These are phyloP conservation scores for Magallana ariakensis DNA, from an alignment of 1,140 invertebrate species.

Conservation along the genomic window DNA sequence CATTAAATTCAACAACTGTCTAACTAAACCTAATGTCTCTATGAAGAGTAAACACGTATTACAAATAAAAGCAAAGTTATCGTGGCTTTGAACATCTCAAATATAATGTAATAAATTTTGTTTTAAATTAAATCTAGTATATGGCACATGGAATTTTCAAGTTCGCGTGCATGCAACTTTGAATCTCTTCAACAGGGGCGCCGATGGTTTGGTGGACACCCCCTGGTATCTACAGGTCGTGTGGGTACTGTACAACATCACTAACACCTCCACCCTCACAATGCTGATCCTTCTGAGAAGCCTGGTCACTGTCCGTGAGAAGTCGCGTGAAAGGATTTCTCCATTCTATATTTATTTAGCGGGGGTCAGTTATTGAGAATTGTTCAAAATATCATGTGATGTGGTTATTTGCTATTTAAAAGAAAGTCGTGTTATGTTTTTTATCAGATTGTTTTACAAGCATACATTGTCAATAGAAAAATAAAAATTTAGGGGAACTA, in stretches of 20 bases:
- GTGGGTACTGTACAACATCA: constrained; percentile 49
- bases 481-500: too few relatives aligned
- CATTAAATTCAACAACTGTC: too few relatives aligned
- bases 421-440: background rate
- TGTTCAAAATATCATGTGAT: background rate
- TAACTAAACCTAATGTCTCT: too few relatives aligned
- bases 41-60: too few relatives aligned
- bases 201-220: background rate
- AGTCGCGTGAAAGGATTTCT: background rate
- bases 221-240: constrained; percentile 50
- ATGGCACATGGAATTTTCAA: too few relatives aligned
- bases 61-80: too few relatives aligned
- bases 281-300: constrained; percentile 32
- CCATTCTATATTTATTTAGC: background rate
- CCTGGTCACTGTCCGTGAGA: background rate
- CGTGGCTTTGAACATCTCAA: too few relatives aligned
- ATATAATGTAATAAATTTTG: too few relatives aligned
- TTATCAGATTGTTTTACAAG: background rate
- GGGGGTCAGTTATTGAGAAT: background rate
- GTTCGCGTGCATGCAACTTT: too few relatives aligned
- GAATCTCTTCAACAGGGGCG: too few relatives aligned
- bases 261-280: constrained; percentile 12
- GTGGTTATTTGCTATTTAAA: background rate
- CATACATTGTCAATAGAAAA: background rate
- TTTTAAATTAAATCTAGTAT: too few relatives aligned